These are phyloP conservation scores for Falco cherrug DNA, from an alignment of 2,797 vertebrate genomes.

Conservation along the genomic window DNA sequence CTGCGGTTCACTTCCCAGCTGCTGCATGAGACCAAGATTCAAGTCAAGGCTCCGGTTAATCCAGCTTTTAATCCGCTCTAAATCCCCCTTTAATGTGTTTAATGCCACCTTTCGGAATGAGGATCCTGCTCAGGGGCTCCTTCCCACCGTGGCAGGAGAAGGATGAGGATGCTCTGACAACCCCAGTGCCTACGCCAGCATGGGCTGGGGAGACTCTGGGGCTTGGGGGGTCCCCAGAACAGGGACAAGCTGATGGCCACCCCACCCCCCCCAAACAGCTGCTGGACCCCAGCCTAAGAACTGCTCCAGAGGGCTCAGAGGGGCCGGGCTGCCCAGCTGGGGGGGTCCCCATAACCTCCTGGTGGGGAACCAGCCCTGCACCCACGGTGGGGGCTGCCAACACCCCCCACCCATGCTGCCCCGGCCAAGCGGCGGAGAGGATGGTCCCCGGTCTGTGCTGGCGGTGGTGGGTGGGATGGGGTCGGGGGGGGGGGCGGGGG, in stretches of 20 bases:
- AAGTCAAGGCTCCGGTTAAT: background rate
- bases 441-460: background rate
- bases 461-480: background rate
- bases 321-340: background rate
- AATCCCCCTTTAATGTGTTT: constrained; percentile 24
- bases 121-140: background rate
- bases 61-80: background rate
- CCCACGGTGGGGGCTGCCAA: background rate
- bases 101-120: background rate
- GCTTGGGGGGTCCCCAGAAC: rapidly evolving
- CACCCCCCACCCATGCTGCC: background rate
- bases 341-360: background rate
- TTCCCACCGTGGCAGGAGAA: background rate
- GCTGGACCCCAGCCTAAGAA: background rate
- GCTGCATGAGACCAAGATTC: background rate
- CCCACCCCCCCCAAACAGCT: no score
- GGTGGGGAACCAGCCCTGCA: background rate
- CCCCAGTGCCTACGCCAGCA: background rate
- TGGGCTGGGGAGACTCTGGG: rapidly evolving
- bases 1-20: background rate
- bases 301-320: background rate
- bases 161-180: background rate
- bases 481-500: no score
- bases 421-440: no score
- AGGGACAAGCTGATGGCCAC: rapidly evolving